Conservation (phyloP, 2,797 vertebrate genomes). For the Pogonophryne albipinna region DNA sequence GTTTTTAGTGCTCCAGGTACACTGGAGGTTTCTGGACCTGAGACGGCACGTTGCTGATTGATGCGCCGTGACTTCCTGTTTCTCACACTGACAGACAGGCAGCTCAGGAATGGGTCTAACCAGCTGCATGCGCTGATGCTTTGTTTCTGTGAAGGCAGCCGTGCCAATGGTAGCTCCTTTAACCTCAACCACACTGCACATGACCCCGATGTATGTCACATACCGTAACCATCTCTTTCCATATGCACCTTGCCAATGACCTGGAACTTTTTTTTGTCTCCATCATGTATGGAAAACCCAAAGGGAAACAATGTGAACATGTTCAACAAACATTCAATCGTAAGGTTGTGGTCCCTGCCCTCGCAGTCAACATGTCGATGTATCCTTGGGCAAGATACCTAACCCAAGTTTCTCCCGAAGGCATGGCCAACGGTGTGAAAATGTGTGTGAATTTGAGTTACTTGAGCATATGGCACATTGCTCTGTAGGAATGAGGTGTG, state of each 20-base stretch:
- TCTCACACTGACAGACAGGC: slow-evolving; percentile 60
- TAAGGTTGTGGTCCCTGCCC: no score
- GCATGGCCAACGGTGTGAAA: no score
- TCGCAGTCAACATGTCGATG: no score
- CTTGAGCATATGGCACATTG: no score
- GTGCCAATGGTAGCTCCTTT: slow-evolving; percentile 26
- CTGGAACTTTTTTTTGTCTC: not conserved
- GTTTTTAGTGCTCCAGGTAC: slow-evolving; percentile 44
- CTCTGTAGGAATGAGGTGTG: no score
- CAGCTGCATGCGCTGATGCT: slow-evolving; percentile 50
- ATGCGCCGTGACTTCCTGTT: slow-evolving; percentile 63
- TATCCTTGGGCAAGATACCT: no score
- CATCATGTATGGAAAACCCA: not conserved
- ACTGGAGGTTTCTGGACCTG: slow-evolving; percentile 27
- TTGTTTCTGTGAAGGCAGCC: slow-evolving; percentile 52
- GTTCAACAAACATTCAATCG: no score
- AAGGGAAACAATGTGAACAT: not conserved
- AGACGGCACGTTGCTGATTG: slow-evolving; percentile 61
- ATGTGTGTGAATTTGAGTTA: no score
- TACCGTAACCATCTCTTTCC: not conserved
- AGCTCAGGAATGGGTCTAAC: slow-evolving; percentile 59
- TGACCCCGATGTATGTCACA: slow-evolving; percentile 49
- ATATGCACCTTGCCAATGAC: not conserved
- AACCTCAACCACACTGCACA: slow-evolving; percentile 43
- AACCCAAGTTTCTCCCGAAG: no score